These are phyloP conservation scores for Heliconius melpomene DNA, from an alignment of 1,140 invertebrate genomes.

Conservation along the genomic window DNA sequence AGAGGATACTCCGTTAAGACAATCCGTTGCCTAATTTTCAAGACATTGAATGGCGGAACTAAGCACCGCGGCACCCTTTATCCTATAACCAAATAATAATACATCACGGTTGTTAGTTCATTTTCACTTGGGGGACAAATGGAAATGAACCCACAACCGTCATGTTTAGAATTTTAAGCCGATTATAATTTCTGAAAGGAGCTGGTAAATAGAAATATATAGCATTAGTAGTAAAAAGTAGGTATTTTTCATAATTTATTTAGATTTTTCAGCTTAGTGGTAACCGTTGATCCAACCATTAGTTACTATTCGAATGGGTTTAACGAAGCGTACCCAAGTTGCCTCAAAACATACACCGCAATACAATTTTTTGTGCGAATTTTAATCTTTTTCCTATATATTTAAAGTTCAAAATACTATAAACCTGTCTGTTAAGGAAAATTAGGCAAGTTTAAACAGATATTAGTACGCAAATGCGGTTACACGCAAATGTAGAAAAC, in stretches of 20 bases:
- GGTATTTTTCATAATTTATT: neutral
- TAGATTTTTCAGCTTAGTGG: neutral
- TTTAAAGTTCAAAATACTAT: neutral
- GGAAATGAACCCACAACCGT: too few species aligned
- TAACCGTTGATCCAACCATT: conserved; percentile 21
- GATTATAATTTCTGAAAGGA: too few species aligned
- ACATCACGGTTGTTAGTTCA: too few species aligned
- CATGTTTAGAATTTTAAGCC: too few species aligned
- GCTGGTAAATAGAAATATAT: too few species aligned
- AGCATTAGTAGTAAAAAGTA: neutral
- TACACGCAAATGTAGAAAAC: conserved; percentile 6
- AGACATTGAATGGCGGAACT: too few species aligned
- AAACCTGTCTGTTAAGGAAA: neutral
- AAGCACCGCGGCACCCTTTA: too few species aligned
- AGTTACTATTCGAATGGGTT: conserved; percentile 18
- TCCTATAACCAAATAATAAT: too few species aligned
- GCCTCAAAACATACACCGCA: conserved; percentile 10
- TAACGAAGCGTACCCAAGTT: conserved; percentile 28
- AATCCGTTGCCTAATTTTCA: too few species aligned
- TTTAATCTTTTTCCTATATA: neutral
- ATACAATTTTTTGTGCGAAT: conserved; percentile 1
- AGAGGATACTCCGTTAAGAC: too few species aligned
- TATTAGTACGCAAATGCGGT: conserved; percentile 18
- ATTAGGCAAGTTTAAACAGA: conserved; percentile 18
- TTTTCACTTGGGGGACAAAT: too few species aligned